These are phyloP conservation scores for Leptatherina wallacei DNA, from an alignment of 2,797 vertebrate species.

Conservation along the genomic window DNA sequence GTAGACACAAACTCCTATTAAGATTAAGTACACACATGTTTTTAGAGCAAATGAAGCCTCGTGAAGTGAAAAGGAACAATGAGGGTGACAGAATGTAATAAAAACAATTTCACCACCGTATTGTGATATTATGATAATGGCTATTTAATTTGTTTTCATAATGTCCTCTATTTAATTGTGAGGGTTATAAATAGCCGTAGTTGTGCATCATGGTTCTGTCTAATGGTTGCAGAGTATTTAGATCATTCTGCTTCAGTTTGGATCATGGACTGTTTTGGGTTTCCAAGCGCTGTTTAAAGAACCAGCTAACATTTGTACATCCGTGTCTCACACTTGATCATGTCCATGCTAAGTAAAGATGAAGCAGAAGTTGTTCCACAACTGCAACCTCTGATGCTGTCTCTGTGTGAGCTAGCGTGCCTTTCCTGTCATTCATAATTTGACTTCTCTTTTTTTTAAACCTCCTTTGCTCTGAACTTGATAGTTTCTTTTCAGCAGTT, in stretches of 20 bases:
- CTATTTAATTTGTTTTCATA: not conserved
- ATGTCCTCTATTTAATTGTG: not conserved
- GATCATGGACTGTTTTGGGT: not conserved
- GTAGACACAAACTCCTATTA: not conserved
- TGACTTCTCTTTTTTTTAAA: no score
- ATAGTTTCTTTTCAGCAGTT: no score
- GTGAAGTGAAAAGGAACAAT: not conserved
- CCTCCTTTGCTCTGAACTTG: no score
- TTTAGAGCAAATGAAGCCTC: not conserved
- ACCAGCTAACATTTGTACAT: no score
- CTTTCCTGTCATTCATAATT: no score
- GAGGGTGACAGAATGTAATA: not conserved
- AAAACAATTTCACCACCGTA: not conserved
- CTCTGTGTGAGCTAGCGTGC: no score
- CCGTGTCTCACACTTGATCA: no score
- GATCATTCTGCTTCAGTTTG: not conserved
- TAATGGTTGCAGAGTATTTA: not conserved
- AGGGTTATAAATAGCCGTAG: not conserved
- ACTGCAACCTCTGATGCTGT: no score
- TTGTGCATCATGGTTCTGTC: not conserved
- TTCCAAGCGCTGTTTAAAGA: no score
- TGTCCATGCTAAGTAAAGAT: no score
- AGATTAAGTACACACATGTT: not conserved
- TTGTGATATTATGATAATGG: not conserved
- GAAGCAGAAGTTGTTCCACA: no score